These are phyloP conservation scores for Etheostoma cragini DNA, from an alignment of 2,113 vertebrate species.

Conservation along the genomic window DNA sequence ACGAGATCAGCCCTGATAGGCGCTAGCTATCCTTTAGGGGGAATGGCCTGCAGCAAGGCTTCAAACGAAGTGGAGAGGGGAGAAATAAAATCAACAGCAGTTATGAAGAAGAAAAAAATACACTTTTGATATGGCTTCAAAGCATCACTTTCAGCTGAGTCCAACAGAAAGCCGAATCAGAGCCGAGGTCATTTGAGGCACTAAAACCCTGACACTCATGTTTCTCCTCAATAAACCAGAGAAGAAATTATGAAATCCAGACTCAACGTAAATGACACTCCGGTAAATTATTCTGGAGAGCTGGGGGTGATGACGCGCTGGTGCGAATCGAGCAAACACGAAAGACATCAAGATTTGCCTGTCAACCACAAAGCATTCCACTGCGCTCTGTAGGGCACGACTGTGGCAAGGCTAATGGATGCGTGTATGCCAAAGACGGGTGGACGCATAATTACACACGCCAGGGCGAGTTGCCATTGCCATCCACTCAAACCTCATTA, in stretches of 20 bases:
- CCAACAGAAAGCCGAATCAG: conserved; percentile 57
- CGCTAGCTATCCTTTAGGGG: conserved; percentile 60
- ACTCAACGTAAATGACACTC: conserved; percentile 47
- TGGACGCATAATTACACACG: conserved; percentile 55
- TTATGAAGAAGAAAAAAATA: conserved; percentile 23
- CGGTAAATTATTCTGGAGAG: conserved; percentile 59
- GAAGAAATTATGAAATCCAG: conserved; percentile 25
- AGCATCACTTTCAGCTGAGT: conserved; percentile 65
- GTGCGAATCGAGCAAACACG: conserved; percentile 26
- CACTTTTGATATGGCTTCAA: conserved; percentile 75
- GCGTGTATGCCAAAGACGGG: conserved; percentile 45
- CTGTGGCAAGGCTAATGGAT: conserved; percentile 45
- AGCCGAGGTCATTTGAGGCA: conserved; percentile 52
- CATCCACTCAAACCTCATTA: conserved; percentile 64
- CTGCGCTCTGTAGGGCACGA: conserved; percentile 42
- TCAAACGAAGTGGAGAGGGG: conserved; percentile 57
- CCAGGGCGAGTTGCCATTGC: conserved; percentile 51
- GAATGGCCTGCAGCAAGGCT: conserved; percentile 62
- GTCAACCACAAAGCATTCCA: conserved; percentile 29
- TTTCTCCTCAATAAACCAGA: conserved; percentile 44
- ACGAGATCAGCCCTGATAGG: conserved; percentile 57
- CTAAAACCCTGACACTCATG: conserved; percentile 24
- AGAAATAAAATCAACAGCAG: conserved; percentile 44
- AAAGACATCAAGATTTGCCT: conserved; percentile 35
- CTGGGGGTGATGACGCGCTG: conserved; percentile 38